Base-by-base conservation (phyloP, 1,140 invertebrate genomes). In the Tetragonula clypearis region DNA sequence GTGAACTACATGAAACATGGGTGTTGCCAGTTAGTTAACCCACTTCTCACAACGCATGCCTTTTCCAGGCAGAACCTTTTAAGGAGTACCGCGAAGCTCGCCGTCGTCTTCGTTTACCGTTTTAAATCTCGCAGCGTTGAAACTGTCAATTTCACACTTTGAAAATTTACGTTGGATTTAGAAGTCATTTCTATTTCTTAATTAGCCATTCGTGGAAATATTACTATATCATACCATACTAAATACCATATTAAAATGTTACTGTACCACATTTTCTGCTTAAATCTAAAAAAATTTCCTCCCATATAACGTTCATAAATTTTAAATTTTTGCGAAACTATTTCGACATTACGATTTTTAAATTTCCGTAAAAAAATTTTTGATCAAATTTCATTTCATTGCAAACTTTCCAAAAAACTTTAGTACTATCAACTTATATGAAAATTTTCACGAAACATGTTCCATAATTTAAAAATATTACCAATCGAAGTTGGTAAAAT, bases 1-100 rank as follows among this genome's bases (percentile, higher is more conserved):
- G 88, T 87, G 87, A 89, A 82, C 86, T 84, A 87, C 68, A 82
- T 87, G 87, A 90, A 80, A 85, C 80, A 90, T 82, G 87, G 74
- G 87, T 90, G 88, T 86, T 88, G 86, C 85, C 87, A 87, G 90
- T 90, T 90, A 88, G 88, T 87, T 92, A 92, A 92, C 92, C 92
- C 85, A 93, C 88, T 92, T 93, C 92, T 92, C 92, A 93, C 92
- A 88, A 66, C 83, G 69, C 73, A 79, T 73, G n/a, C 79, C 73
- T 82, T 80, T 86, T 75, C 83, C 75, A 75, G 82, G 58, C 74
- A 60, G 85, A 74, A 85, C 76, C 84, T 86, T 87, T 87, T 81
- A 55, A 62, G 76, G 68, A 68, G 86, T 9, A 15, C 60, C 56
- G 19, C 65, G 21, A 30, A 21, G 12, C 72, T 17, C 19, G 58